Conservation (phyloP, 2,797 vertebrate species). For the Microhierax caerulescens region DNA sequence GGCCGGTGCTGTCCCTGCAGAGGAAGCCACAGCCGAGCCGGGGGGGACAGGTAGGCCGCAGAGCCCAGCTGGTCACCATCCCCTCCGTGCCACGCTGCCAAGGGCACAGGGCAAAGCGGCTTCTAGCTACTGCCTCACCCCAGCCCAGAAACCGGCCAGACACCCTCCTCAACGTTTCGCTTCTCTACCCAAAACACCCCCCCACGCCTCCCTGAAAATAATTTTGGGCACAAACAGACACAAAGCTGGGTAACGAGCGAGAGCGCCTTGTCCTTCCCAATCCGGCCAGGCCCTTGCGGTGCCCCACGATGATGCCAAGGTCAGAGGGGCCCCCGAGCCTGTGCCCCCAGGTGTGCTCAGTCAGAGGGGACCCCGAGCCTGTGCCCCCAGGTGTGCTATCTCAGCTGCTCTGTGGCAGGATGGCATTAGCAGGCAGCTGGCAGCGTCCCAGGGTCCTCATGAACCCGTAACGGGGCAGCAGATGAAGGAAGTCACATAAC, state of each 20-base stretch:
- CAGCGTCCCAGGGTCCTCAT: background rate
- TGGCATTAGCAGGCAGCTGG: background rate
- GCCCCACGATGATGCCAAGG: background rate
- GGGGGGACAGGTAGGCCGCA: background rate
- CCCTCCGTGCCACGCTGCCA: fast-evolving
- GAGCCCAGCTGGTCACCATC: background rate
- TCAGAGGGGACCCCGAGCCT: background rate
- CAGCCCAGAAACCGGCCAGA: background rate
- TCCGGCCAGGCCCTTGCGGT: background rate
- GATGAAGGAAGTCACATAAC: background rate
- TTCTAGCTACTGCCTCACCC: background rate
- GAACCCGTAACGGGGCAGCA: background rate
- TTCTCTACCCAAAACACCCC: fast-evolving
- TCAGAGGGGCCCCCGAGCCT: background rate
- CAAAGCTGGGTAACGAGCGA: fast-evolving
- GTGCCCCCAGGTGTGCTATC: background rate
- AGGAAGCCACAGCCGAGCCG: background rate
- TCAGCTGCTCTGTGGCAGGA: background rate
- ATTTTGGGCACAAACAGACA: too few species aligned
- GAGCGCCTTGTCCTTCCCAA: background rate
- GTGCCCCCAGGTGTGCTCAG: background rate
- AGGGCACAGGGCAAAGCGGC: fast-evolving
- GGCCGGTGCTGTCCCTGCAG: background rate
- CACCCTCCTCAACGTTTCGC: background rate
- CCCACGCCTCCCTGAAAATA: fast-evolving